phyloP scores from a whole-genome alignment of 2,888 invertebrate genomes.

The Papilio protenor region DNA sequence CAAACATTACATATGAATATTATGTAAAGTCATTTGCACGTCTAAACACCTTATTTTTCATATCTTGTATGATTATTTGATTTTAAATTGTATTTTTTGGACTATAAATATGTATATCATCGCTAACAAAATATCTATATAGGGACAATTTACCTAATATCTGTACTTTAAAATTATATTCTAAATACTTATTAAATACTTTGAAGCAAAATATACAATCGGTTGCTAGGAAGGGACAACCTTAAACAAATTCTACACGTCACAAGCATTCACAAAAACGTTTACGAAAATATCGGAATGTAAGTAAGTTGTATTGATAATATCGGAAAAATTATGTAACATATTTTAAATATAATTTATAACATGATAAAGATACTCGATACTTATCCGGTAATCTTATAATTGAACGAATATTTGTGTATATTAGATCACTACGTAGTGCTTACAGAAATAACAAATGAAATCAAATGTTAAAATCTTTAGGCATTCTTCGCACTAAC shows the following conservation, averaged over 20 bases:
- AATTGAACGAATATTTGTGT: not conserved
- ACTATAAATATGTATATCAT: not conserved
- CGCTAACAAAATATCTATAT: not conserved
- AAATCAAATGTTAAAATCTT: not conserved
- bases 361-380: not conserved
- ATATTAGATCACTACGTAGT: not conserved
- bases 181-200: too few relatives aligned
- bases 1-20: not conserved
- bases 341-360: not conserved
- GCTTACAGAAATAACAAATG: not conserved
- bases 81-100: not conserved
- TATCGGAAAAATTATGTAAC: not conserved
- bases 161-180: not conserved
- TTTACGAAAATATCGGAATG: not conserved
- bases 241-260: not conserved
- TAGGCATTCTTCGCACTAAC: conserved; percentile 25
- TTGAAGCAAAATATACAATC: not conserved
- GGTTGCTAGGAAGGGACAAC: not conserved
- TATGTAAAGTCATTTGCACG: not conserved
- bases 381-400: not conserved
- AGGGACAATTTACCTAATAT: not conserved
- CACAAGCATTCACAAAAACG: not conserved
- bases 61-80: not conserved
- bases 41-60: not conserved
- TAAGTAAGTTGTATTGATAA: not conserved